A percentile compares a stretch with the other conserved stretches of the same genome.
Evolutionary conservation across 2,113 vertebrate genomes (phyloP).

Genomic region (Galbula dea): DNA sequence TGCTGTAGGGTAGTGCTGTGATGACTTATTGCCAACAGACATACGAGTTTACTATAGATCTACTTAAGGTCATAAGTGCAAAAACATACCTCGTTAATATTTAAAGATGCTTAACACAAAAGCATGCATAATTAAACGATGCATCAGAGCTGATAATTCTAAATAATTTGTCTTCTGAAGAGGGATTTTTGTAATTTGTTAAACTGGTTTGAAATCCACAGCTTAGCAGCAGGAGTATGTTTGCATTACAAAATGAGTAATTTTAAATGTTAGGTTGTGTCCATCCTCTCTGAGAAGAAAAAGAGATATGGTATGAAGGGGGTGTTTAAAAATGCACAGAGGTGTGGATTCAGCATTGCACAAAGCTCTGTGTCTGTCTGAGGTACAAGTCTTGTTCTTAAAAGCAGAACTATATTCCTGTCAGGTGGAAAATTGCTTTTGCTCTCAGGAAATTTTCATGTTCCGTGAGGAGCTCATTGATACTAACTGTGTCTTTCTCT

Average conservation of each 20-base stretch:
- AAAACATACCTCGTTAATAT: constrained; percentile 71
- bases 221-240: constrained; percentile 45
- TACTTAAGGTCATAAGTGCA: constrained; percentile 62
- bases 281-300: neutral
- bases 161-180: constrained; percentile 74
- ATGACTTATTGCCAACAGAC: constrained; percentile 41
- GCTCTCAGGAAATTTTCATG: neutral
- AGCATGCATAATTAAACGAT: constrained; percentile 77
- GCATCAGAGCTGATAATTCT: constrained; percentile 57
- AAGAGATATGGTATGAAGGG: neutral
- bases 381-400: neutral
- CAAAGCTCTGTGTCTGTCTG: neutral
- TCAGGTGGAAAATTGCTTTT: neutral
- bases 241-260: constrained; percentile 61
- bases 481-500: neutral
- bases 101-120: constrained; percentile 73
- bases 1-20: neutral
- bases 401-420: neutral
- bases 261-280: constrained; percentile 38
- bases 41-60: constrained; percentile 47
- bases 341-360: neutral
- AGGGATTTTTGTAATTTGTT: constrained; percentile 69
- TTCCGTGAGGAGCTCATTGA: neutral
- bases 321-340: neutral
- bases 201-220: constrained; percentile 67